Conservation (phyloP, 1,140 invertebrate genomes). For the Aphelenchoides besseyi region DNA sequence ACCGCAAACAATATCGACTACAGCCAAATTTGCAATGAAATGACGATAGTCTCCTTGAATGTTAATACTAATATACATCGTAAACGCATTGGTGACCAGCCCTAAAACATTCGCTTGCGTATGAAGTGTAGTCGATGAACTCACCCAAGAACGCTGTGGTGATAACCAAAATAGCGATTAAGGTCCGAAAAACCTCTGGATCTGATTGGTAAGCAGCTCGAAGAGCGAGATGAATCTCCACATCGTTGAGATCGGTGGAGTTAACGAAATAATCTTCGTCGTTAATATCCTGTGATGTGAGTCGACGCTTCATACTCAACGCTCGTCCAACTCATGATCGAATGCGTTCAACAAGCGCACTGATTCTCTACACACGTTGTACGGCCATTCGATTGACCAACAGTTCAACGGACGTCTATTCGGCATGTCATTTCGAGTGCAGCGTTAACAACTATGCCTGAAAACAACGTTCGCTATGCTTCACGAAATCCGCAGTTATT, state of each 20-base stretch:
- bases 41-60: conserved; percentile 43
- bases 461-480: neutral
- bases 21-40: conserved; percentile 50
- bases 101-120: conserved; percentile 18
- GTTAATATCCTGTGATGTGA: neutral
- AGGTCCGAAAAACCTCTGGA: conserved; percentile 24
- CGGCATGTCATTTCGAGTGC: neutral
- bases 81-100: conserved; percentile 34
- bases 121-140: conserved; percentile 4
- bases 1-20: conserved; percentile 48
- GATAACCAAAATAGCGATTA: conserved; percentile 26
- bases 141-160: conserved; percentile 26
- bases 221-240: conserved; percentile 20
- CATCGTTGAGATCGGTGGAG: conserved; percentile 28
- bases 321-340: neutral
- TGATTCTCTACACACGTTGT: too few species aligned
- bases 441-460: neutral
- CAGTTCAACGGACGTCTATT: neutral
- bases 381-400: neutral
- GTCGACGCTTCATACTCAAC: neutral
- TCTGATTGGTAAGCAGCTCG: conserved; percentile 17
- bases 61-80: conserved; percentile 20
- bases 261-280: neutral
- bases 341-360: too few species aligned
- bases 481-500: too few species aligned